Conservation (phyloP, 1,140 invertebrate genomes). For the Drosophila rhopaloa region DNA sequence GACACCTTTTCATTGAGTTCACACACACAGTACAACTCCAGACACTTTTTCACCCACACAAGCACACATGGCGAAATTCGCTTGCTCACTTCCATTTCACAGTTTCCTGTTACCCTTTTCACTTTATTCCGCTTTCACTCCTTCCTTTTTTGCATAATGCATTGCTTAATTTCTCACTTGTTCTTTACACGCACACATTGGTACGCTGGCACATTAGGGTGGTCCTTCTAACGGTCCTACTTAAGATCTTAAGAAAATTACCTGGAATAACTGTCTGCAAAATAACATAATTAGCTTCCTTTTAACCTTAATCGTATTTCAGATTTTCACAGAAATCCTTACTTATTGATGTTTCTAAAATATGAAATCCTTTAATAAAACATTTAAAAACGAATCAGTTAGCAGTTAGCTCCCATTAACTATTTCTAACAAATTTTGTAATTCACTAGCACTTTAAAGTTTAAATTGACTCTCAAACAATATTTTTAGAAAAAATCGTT, state of each 20-base stretch:
- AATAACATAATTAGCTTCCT: too few relatives aligned
- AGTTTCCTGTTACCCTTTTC: constrained; percentile 31
- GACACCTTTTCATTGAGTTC: constrained; percentile 60
- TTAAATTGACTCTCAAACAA: too few relatives aligned
- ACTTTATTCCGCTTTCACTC: not conserved
- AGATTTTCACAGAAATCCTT: too few relatives aligned
- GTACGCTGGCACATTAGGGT: constrained; percentile 16
- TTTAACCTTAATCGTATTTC: not conserved
- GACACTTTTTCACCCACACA: constrained; percentile 30
- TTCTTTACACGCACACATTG: constrained; percentile 37
- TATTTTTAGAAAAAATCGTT: too few relatives aligned
- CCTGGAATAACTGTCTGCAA: too few relatives aligned
- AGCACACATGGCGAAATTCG: constrained; percentile 56
- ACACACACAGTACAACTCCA: constrained; percentile 6
- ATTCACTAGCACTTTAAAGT: too few relatives aligned
- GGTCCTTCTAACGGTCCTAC: not conserved
- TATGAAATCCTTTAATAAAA: too few relatives aligned
- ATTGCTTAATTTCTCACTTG: constrained; percentile 75
- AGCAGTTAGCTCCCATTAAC: too few relatives aligned
- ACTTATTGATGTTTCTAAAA: too few relatives aligned
- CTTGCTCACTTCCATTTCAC: constrained; percentile 68
- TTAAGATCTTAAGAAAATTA: not conserved
- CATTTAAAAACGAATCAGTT: too few relatives aligned
- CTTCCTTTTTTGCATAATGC: constrained; percentile 33
- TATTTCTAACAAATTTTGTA: too few relatives aligned